Evolutionary conservation across 2,888 invertebrate genomes (phyloP).

Genomic region (Archaeoteleia sp.): DNA sequence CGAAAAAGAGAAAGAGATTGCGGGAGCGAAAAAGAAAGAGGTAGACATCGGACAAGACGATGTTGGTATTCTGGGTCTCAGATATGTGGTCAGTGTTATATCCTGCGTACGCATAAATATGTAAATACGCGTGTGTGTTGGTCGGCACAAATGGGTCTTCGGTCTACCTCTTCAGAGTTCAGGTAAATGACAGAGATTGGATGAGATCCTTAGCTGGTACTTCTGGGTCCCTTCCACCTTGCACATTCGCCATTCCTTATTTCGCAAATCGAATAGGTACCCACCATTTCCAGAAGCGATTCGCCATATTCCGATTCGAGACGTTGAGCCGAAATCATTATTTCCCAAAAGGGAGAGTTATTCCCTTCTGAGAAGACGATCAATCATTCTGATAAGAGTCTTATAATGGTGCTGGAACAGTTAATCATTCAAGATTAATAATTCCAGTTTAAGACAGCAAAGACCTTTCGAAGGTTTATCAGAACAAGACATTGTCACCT

Average conservation of each 20-base stretch:
- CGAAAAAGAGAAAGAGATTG: conserved; percentile 12
- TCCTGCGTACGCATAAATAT: conserved; percentile 1
- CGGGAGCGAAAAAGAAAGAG: conserved; percentile 13
- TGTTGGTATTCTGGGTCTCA: conserved; percentile 48
- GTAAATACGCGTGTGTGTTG: conserved; percentile 2
- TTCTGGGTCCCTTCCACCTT: conserved; percentile 23
- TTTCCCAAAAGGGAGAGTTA: too few species aligned
- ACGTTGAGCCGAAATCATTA: not conserved
- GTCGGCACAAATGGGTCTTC: conserved; percentile 7
- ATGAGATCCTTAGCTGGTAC: conserved; percentile 19
- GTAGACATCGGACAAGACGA: conserved; percentile 30
- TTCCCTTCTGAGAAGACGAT: not conserved
- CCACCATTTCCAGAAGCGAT: conserved; percentile 2
- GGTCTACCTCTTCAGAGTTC: conserved; percentile 11
- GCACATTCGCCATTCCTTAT: conserved; percentile 7
- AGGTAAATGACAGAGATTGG: conserved; percentile 36
- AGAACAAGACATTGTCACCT: not conserved
- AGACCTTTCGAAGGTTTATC: not conserved
- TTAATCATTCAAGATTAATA: not conserved
- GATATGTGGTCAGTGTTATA: conserved; percentile 49
- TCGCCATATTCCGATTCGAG: not conserved
- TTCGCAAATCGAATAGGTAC: conserved; percentile 3
- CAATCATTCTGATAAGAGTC: not conserved
- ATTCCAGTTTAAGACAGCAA: too few species aligned
- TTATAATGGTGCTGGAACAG: not conserved